Conservation (phyloP, 2,888 invertebrate genomes). For the Oscheius myriophilus region DNA sequence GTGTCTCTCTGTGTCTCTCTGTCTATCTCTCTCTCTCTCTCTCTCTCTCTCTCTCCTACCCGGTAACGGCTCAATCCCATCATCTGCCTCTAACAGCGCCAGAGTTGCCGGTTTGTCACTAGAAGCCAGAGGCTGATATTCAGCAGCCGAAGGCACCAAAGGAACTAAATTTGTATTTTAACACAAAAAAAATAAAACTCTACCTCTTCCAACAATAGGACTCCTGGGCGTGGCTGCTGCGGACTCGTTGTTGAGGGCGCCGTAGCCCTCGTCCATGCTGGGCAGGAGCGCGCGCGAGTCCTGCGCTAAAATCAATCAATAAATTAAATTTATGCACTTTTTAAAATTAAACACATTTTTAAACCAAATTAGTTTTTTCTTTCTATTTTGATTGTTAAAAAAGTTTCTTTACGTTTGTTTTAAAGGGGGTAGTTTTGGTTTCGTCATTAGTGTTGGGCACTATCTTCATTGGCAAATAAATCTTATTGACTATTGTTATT, state of each 20-base stretch:
- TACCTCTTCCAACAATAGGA: too few relatives aligned
- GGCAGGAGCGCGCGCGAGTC: constrained; percentile 18
- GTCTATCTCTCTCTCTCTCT: too few relatives aligned
- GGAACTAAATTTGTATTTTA: constrained; percentile 4
- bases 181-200: neutral
- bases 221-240: neutral
- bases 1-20: neutral
- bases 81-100: constrained; percentile 32
- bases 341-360: too few relatives aligned
- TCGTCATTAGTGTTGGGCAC: too few relatives aligned
- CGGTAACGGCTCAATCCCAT: constrained; percentile 42
- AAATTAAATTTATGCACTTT: too few relatives aligned
- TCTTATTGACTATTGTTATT: too few relatives aligned
- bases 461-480: too few relatives aligned
- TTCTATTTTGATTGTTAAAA: too few relatives aligned
- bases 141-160: constrained; percentile 35
- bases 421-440: too few relatives aligned
- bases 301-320: constrained; percentile 16
- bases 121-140: constrained; percentile 42
- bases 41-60: constrained; percentile 6
- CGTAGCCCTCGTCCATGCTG: constrained; percentile 30
- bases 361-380: too few relatives aligned
- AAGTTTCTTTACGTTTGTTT: too few relatives aligned
- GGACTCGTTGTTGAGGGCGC: constrained; percentile 13
- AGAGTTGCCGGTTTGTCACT: constrained; percentile 37